phyloP scores from a whole-genome alignment of 2,888 invertebrate genomes.

The Thymelicus lineola region DNA sequence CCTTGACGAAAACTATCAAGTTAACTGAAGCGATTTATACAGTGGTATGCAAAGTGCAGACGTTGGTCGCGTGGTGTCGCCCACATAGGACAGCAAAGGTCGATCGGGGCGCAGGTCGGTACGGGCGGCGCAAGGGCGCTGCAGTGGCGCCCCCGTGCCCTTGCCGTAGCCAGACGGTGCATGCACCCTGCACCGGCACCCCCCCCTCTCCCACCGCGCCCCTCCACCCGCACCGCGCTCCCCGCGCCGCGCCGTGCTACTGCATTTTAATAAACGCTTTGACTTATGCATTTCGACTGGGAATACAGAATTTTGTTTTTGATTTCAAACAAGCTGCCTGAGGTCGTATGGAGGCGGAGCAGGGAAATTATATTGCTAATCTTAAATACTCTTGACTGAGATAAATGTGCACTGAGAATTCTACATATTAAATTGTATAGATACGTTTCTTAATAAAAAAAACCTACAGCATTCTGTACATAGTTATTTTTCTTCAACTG shows the following conservation, averaged over 20 bases:
- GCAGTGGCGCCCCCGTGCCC: slow-evolving; percentile 64
- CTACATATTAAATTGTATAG: no score
- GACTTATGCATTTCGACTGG: slow-evolving; percentile 53
- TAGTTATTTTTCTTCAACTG: no score
- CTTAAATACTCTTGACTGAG: no score
- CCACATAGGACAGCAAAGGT: slow-evolving; percentile 47
- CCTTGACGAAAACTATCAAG: no score
- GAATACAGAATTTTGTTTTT: slow-evolving; percentile 40
- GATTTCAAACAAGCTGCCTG: no score
- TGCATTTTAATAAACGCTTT: slow-evolving; percentile 65
- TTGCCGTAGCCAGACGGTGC: slow-evolving; percentile 65
- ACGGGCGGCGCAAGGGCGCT: slow-evolving; percentile 56
- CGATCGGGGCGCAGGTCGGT: slow-evolving; percentile 47
- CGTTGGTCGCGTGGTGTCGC: slow-evolving; percentile 38
- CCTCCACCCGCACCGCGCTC: slow-evolving; percentile 30
- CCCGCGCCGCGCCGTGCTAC: slow-evolving; percentile 54
- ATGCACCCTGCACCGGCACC: slow-evolving; percentile 63
- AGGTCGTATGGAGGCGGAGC: no score
- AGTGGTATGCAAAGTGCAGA: background rate
- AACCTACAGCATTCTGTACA: no score
- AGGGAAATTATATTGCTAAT: no score
- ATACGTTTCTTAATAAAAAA: no score
- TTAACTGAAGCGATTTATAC: background rate
- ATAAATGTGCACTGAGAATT: no score
- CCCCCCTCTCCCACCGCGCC: slow-evolving; percentile 19